Evolutionary conservation across 2,113 vertebrate species (phyloP).

Genomic region (Diadophis punctatus): DNA sequence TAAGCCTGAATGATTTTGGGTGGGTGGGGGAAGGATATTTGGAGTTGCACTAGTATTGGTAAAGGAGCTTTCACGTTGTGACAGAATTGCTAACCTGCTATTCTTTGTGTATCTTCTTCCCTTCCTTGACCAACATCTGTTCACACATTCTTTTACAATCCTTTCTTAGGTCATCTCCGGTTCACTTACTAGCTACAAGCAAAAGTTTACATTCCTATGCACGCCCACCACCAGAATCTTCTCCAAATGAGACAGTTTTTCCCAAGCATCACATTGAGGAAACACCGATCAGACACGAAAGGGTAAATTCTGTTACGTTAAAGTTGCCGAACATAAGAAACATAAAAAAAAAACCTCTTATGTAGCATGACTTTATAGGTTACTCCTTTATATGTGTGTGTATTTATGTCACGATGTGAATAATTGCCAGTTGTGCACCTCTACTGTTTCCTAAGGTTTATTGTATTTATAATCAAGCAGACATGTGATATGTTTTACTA

Average conservation of each 20-base stretch:
- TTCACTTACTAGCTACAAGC: constrained; percentile 95
- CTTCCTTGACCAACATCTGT: neutral
- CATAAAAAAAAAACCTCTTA: neutral
- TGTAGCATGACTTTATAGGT: neutral
- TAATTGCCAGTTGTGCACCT: no score
- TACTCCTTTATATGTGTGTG: neutral
- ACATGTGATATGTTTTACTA: no score
- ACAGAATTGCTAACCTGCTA: neutral
- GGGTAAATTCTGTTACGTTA: constrained; percentile 60
- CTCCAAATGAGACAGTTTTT: constrained; percentile 74
- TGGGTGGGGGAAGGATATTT: neutral
- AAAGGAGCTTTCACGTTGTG: neutral
- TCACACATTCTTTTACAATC: neutral
- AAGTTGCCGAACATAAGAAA: constrained; percentile 1
- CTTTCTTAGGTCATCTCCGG: constrained; percentile 89
- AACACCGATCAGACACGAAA: constrained; percentile 72
- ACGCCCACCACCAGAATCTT: constrained; percentile 86
- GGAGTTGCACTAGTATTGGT: neutral
- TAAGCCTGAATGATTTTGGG: neutral
- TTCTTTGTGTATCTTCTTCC: neutral
- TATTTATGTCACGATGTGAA: no score
- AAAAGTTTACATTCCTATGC: constrained; percentile 99
- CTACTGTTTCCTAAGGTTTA: no score
- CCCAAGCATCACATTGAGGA: constrained; percentile 85
- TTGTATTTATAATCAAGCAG: no score